These are phyloP conservation scores for Dryas iulia DNA, from an alignment of 1,140 invertebrate species.

Conservation along the genomic window DNA sequence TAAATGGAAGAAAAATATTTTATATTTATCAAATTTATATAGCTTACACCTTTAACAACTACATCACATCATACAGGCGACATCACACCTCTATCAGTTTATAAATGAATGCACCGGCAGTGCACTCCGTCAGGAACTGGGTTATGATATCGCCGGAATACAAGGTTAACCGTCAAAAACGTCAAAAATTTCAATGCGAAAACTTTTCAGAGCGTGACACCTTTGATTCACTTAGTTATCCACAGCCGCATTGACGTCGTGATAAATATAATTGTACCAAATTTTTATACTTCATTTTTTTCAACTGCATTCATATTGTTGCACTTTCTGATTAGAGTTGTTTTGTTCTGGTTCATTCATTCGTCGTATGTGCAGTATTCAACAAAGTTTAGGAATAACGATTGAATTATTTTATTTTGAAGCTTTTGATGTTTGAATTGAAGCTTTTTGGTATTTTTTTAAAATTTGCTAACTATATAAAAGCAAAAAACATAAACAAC, in stretches of 20 bases:
- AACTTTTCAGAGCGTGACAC: conserved; percentile 24
- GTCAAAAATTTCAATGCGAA: conserved; percentile 26
- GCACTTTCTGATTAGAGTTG: background rate
- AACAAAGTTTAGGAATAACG: too few species aligned
- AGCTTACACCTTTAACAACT: background rate
- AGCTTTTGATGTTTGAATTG: too few species aligned
- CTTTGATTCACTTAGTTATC: conserved; percentile 5
- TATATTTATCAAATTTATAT: too few species aligned
- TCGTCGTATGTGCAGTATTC: too few species aligned
- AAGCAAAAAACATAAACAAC: too few species aligned
- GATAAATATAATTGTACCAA: background rate
- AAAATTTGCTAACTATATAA: too few species aligned
- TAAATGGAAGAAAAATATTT: too few species aligned
- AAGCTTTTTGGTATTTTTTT: too few species aligned
- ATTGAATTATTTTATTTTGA: too few species aligned
- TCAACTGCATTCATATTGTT: background rate
- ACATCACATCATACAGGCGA: background rate
- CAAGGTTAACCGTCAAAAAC: conserved; percentile 31
- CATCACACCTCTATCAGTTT: conserved; percentile 34
- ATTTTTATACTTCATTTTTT: background rate
- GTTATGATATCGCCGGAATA: conserved; percentile 20
- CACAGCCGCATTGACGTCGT: background rate
- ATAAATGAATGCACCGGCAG: conserved; percentile 36
- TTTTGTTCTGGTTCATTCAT: too few species aligned
- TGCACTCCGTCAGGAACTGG: conserved; percentile 22